A percentile compares a stretch with the other conserved stretches of the same genome.
Evolutionary conservation across 2,888 invertebrate genomes (phyloP).

Genomic region (Bellardia pandia): DNA sequence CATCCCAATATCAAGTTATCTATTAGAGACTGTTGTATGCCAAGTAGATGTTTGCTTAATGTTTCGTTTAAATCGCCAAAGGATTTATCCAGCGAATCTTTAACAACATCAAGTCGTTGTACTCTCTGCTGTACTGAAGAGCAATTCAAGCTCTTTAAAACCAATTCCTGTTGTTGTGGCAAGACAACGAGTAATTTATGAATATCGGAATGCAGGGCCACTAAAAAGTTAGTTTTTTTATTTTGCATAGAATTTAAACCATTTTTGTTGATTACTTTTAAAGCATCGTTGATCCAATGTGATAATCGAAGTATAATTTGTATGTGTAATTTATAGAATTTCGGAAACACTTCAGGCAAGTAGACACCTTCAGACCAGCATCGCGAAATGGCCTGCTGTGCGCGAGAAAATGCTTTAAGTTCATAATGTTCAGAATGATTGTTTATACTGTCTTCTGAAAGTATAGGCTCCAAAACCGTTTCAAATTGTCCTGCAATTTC

Average conservation of each 20-base stretch:
- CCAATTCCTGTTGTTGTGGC: constrained; percentile 86
- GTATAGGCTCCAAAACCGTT: constrained; percentile 78
- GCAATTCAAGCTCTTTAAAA: constrained; percentile 86
- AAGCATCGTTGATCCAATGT: constrained; percentile 87
- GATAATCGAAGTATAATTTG: constrained; percentile 92
- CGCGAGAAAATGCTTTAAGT: constrained; percentile 83
- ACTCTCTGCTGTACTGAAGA: constrained; percentile 73
- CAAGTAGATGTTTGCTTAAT: constrained; percentile 75
- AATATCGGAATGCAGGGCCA: constrained; percentile 79
- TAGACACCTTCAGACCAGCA: constrained; percentile 93
- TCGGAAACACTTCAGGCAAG: constrained; percentile 90
- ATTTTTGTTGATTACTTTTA: constrained; percentile 79
- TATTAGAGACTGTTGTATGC: constrained; percentile 88
- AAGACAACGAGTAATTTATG: constrained; percentile 77
- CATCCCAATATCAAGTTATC: constrained; percentile 90
- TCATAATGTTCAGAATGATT: constrained; percentile 74
- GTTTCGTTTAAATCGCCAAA: constrained; percentile 76
- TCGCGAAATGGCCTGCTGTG: constrained; percentile 85
- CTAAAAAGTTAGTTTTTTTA: constrained; percentile 77
- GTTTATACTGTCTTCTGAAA: constrained; percentile 76
- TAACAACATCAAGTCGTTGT: constrained; percentile 65
- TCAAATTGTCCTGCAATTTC: constrained; percentile 90
- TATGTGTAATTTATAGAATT: constrained; percentile 95
- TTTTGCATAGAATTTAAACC: constrained; percentile 66
- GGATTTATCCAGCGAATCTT: constrained; percentile 78